Evolutionary conservation across 1,140 invertebrate genomes (phyloP).

Genomic region (Vollenhovia emeryi): DNA sequence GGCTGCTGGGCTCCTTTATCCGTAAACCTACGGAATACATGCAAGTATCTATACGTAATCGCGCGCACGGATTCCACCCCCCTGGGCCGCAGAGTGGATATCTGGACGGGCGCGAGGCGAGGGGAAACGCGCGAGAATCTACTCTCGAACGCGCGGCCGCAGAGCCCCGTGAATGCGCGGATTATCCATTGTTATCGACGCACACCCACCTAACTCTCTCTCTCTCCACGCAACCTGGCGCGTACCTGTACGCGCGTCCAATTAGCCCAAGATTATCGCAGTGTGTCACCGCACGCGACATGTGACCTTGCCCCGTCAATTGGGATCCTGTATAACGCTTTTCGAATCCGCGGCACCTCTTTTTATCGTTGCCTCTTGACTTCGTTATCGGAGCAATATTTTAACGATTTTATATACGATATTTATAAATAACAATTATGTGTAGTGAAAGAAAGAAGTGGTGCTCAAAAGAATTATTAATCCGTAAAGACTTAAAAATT

Average conservation of each 20-base stretch:
- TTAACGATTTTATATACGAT: neutral
- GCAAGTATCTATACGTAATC: constrained; percentile 64
- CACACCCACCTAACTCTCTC: constrained; percentile 49
- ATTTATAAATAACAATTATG: neutral
- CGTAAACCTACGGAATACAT: constrained; percentile 54
- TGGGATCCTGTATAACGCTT: neutral
- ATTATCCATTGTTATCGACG: constrained; percentile 77
- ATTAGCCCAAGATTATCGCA: constrained; percentile 67
- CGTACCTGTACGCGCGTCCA: constrained; percentile 66
- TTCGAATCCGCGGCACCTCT: neutral
- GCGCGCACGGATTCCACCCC: constrained; percentile 26
- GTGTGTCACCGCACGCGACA: constrained; percentile 41
- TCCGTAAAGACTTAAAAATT: neutral
- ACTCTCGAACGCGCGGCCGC: constrained; percentile 71
- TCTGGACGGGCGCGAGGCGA: constrained; percentile 46
- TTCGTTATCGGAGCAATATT: neutral
- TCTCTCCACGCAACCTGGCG: constrained; percentile 9
- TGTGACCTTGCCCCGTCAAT: constrained; percentile 14
- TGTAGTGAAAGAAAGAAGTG: neutral
- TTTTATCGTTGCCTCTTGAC: neutral
- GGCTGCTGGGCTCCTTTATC: constrained; percentile 72
- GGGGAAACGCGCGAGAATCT: constrained; percentile 63
- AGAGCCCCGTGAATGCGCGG: constrained; percentile 68
- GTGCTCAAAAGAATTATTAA: neutral
- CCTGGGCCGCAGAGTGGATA: constrained; percentile 25